Percentiles rank a stretch among this genome's conserved stretches.
Conservation (phyloP, 37 sponge, comb jelly and placozoan species). For the Sycon ciliatum region DNA sequence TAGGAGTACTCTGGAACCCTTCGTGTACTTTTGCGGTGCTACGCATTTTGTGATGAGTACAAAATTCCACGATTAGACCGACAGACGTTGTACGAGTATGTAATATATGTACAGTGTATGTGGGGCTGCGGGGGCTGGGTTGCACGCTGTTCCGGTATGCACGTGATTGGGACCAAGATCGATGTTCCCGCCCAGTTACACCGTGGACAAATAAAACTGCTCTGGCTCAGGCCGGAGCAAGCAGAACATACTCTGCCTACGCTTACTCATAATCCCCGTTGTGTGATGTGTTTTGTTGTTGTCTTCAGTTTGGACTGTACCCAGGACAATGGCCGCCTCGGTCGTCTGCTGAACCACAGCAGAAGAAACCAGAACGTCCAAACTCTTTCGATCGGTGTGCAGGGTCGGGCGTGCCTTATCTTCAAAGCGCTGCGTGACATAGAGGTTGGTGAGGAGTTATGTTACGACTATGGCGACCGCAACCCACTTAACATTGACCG, state of each 20-base stretch:
- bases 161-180: too few relatives aligned
- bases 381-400: constrained; percentile 43
- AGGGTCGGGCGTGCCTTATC: constrained; percentile 49
- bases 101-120: too few relatives aligned
- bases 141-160: too few relatives aligned
- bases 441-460: constrained; percentile 63
- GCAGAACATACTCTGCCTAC: neutral
- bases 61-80: too few relatives aligned
- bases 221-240: neutral
- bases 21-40: too few relatives aligned
- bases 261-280: too few relatives aligned
- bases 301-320: constrained; percentile 73
- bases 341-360: constrained; percentile 79
- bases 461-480: constrained; percentile 84
- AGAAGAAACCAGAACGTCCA: constrained; percentile 43
- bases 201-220: neutral
- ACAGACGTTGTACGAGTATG: too few relatives aligned
- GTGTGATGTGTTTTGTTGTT: neutral
- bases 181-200: neutral
- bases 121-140: too few relatives aligned
- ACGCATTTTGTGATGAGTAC: too few relatives aligned
- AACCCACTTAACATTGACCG: constrained; percentile 40
- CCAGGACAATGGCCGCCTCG: constrained; percentile 56
- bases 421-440: constrained; percentile 64
- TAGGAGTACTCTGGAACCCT: too few relatives aligned